Evolutionary conservation across 2,113 vertebrate species (phyloP).

Genomic region (Zosterops borbonicus): DNA sequence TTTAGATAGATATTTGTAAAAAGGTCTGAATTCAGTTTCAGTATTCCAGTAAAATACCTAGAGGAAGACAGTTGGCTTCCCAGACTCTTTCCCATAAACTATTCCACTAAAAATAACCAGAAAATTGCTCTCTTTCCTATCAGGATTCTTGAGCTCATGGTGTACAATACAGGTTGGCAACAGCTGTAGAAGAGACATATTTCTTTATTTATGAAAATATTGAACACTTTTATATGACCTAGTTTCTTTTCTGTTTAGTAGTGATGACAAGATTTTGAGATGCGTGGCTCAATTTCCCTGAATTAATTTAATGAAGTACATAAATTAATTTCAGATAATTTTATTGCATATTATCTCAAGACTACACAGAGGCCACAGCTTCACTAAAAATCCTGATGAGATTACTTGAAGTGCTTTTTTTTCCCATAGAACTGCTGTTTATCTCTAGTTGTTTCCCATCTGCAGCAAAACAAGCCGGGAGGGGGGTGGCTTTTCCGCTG

Average conservation of each 20-base stretch:
- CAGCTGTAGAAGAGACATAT: background rate
- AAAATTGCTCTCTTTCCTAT: background rate
- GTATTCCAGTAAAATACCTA: background rate
- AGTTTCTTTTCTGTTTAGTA: background rate
- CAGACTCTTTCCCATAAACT: background rate
- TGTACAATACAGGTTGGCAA: background rate
- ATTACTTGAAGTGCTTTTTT: constrained; percentile 36
- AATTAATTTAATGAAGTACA: background rate
- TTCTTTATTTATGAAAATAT: background rate
- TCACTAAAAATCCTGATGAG: background rate
- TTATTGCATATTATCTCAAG: constrained; percentile 8
- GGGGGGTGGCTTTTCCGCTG: constrained; percentile 25
- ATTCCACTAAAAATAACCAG: background rate
- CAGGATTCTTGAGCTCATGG: background rate
- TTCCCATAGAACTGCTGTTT: constrained; percentile 55
- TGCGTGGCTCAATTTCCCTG: background rate
- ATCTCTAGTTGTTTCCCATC: constrained; percentile 65
- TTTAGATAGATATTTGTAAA: background rate
- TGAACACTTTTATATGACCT: background rate
- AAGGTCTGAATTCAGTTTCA: background rate
- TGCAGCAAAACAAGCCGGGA: constrained; percentile 24
- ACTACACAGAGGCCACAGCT: background rate
- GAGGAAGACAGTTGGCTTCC: background rate
- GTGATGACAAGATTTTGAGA: background rate
- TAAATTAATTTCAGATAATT: background rate